phyloP scores from a whole-genome alignment of 1,140 invertebrate species.

The Sinella curviseta region DNA sequence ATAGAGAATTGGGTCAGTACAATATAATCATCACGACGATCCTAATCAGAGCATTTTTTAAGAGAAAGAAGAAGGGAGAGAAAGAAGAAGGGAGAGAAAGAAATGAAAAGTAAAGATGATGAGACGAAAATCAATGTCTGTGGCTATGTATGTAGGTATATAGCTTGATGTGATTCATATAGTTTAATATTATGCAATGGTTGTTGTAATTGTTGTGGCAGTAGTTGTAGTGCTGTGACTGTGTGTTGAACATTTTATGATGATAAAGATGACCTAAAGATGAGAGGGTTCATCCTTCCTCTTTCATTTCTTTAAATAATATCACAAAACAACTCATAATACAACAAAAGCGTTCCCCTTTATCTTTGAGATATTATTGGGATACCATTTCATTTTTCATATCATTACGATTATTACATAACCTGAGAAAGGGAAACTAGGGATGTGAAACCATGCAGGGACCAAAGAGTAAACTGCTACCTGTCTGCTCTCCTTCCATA shows the following conservation, averaged over 20 bases:
- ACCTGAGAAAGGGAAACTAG: neutral
- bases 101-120: too few relatives aligned
- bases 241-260: too few relatives aligned
- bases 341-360: neutral
- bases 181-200: too few relatives aligned
- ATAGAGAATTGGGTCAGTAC: neutral
- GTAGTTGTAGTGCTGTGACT: too few relatives aligned
- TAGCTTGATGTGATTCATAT: too few relatives aligned
- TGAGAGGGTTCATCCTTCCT: constrained; percentile 11
- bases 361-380: neutral
- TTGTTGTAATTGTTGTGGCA: too few relatives aligned
- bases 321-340: too few relatives aligned
- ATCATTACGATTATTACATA: neutral
- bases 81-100: neutral
- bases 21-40: constrained; percentile 11
- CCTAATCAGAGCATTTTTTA: constrained; percentile 20
- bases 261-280: too few relatives aligned
- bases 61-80: neutral
- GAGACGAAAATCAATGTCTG: too few relatives aligned
- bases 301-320: neutral
- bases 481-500: neutral
- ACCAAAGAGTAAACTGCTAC: neutral
- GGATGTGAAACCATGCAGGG: neutral
- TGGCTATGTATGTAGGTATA: too few relatives aligned
- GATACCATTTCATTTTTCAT: neutral